phyloP scores from a whole-genome alignment of 2,888 invertebrate genomes.

The Sipha maydis region DNA sequence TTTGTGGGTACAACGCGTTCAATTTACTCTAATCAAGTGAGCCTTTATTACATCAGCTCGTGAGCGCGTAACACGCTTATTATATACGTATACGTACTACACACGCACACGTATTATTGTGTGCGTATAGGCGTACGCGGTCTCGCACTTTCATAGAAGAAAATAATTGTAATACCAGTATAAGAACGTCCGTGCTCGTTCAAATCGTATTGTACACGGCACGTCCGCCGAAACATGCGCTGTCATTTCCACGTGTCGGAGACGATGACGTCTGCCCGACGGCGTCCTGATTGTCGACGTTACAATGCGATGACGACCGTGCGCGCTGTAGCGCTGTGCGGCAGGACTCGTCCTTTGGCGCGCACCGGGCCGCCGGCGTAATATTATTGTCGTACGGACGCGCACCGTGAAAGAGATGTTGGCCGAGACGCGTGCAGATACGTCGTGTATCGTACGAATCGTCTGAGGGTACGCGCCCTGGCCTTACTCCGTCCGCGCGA shows the following conservation, averaged over 20 bases:
- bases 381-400: too few relatives aligned
- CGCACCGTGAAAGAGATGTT: too few relatives aligned
- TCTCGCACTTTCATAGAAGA: background rate
- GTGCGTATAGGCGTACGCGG: background rate
- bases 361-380: too few relatives aligned
- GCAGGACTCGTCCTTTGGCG: too few relatives aligned
- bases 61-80: background rate
- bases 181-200: background rate
- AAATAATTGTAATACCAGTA: background rate
- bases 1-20: background rate
- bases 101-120: background rate
- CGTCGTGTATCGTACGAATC: too few relatives aligned
- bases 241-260: conserved; percentile 36
- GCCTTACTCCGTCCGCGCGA: too few relatives aligned
- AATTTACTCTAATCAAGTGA: conserved; percentile 41
- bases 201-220: conserved; percentile 9
- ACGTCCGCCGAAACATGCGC: conserved; percentile 43
- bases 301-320: background rate
- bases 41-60: conserved; percentile 6
- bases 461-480: too few relatives aligned
- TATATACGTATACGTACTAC: too few relatives aligned
- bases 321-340: background rate
- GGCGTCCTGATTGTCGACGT: background rate
- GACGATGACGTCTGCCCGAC: background rate
- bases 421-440: too few relatives aligned